Evolutionary conservation across 1,140 invertebrate species (phyloP).

Genomic region (Bombus huntii): DNA sequence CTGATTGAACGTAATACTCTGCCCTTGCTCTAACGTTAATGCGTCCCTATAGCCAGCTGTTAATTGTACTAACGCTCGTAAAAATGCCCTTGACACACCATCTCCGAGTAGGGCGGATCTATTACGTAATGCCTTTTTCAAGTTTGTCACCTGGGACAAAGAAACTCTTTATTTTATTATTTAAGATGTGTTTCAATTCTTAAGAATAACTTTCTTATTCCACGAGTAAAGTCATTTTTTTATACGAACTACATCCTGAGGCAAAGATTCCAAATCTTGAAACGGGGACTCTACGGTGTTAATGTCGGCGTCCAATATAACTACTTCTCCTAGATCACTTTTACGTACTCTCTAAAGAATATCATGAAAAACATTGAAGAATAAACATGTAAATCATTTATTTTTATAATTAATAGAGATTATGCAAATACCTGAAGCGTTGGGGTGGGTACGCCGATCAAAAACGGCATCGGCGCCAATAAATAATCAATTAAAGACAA

Average conservation of each 20-base stretch:
- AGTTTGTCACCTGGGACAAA: conserved; percentile 84
- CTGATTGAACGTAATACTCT: conserved; percentile 92
- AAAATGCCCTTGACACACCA: conserved; percentile 94
- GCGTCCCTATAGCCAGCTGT: conserved; percentile 97
- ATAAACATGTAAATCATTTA: background rate
- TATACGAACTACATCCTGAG: conserved; percentile 89
- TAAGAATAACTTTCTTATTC: conserved; percentile 42
- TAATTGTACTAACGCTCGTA: conserved; percentile 93
- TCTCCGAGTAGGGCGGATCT: conserved; percentile 90
- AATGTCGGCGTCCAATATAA: conserved; percentile 94
- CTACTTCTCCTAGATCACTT: conserved; percentile 94
- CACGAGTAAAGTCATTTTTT: conserved; percentile 24
- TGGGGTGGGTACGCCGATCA: conserved; percentile 94
- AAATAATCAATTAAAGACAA: conserved; percentile 94
- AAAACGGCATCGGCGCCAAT: conserved; percentile 96
- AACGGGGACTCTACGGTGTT: conserved; percentile 93
- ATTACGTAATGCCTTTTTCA: conserved; percentile 89
- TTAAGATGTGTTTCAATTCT: conserved; percentile 50
- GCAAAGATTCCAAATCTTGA: conserved; percentile 93
- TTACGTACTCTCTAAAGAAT: conserved; percentile 85
- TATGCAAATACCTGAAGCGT: conserved; percentile 88
- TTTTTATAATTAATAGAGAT: conserved; percentile 1
- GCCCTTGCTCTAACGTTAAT: conserved; percentile 90
- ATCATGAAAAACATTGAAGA: background rate
- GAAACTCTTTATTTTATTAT: conserved; percentile 69